Base-by-base conservation (phyloP, 2,888 invertebrate species). In the Muschampia plurimacula region DNA sequence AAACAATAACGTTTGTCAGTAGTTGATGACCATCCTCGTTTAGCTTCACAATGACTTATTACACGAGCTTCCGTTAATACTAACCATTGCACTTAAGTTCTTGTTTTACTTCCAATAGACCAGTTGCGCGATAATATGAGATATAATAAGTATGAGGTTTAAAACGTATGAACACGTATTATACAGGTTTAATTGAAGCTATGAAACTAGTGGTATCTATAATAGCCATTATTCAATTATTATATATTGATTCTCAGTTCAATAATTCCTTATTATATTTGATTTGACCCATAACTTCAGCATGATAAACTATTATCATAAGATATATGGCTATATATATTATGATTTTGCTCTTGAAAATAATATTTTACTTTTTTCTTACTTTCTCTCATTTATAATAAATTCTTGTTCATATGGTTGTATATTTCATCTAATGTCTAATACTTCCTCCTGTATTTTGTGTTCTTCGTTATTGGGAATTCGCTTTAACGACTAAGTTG, bases 1-100 rank as follows among this genome's bases (percentile, higher is more conserved):
- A 12, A 65, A 65, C 70, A 49, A 44, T 59, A 71, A 65, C 39
- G 39, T 22, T 28, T 52, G 66, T 60, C 71, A 71, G 71, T 71
- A n/a, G 66, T 66, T 71, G 66, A 71, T 71, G 65, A 71, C 60
- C 66, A 71, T 71, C 41, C 59, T 66, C 71, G 52, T 71, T 66
- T 67, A 72, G 41, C 67, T 72, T 55, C 44, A 72, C 67, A 72
- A 72, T 72, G 67, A 72, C 62, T 72, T 72, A 72, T 67, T 67
- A 67, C 67, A 63, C 9, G 62, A 63, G 72, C 72, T 67, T 72
- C 72, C 67, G 72, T 62, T 72, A 72, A 63, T 62, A 46, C 62
- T 15, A 15, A 41, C 62, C 62, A 46, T 22, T 52, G 32, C 28
- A 10, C n/a, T 66, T 44, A 62, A 60, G 49, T 41, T 15, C 49